Conservation (phyloP, 64 coral and sea anemone species). For the Cladopsammia gracilis region DNA sequence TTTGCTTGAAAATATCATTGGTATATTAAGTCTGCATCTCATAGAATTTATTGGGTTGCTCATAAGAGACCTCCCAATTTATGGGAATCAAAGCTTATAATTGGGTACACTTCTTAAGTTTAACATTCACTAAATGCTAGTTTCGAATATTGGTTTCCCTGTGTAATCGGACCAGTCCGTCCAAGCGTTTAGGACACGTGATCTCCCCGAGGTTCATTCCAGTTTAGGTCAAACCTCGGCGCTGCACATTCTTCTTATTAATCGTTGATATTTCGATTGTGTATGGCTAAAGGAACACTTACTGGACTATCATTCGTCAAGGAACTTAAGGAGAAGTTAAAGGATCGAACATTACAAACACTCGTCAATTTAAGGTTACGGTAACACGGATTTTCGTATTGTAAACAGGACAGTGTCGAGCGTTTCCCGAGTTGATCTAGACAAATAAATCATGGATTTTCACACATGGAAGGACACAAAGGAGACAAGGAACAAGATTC, state of each 20-base stretch:
- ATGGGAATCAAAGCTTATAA: too few species aligned
- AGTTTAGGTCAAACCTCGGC: conserved; percentile 24
- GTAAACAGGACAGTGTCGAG: not conserved
- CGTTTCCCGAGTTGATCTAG: conserved; percentile 6
- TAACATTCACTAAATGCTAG: conserved; percentile 12
- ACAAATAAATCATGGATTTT: not conserved
- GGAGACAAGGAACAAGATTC: not conserved
- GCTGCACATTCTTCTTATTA: not conserved
- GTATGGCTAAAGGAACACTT: conserved; percentile 10
- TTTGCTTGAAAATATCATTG: too few species aligned
- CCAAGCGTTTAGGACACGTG: not conserved
- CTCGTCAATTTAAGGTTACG: not conserved
- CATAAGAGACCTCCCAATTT: too few species aligned
- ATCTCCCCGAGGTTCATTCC: conserved; percentile 8
- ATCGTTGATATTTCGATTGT: not conserved
- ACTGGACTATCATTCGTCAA: not conserved
- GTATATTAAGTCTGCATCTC: too few species aligned
- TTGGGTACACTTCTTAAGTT: too few species aligned
- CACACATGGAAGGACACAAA: conserved; percentile 7
- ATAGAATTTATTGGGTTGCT: too few species aligned
- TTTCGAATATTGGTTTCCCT: not conserved
- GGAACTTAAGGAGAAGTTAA: conserved; percentile 3
- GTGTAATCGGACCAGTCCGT: conserved; percentile 9
- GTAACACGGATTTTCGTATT: not conserved
- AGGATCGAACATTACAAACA: not conserved